phyloP scores from a whole-genome alignment of 2,113 vertebrate species.

The Perca flavescens region DNA sequence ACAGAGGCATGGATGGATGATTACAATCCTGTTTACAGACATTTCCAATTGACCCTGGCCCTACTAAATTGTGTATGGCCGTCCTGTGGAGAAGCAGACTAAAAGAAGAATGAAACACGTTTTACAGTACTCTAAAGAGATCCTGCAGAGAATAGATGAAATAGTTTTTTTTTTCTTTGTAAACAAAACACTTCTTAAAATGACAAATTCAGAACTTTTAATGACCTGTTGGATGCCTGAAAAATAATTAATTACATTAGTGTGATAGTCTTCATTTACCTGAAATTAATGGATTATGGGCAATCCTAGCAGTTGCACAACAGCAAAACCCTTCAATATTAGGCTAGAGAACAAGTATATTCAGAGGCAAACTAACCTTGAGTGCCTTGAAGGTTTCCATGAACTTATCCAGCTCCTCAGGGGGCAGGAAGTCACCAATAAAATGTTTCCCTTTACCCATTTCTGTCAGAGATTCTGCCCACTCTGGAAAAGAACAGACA shows the following conservation, averaged over 20 bases:
- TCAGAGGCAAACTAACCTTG: slow-evolving; percentile 85
- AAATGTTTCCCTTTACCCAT: slow-evolving; percentile 99
- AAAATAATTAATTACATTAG: not conserved
- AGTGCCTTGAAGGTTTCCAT: slow-evolving; percentile 99
- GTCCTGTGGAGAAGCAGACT: not conserved
- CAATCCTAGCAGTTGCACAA: not conserved
- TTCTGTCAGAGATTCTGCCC: slow-evolving; percentile 97
- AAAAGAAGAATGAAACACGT: not conserved
- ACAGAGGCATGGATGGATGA: slow-evolving; percentile 18
- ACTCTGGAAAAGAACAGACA: slow-evolving; percentile 85
- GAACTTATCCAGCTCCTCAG: slow-evolving; percentile 97
- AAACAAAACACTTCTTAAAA: not conserved
- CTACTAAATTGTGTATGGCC: not conserved
- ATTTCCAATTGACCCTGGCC: slow-evolving; percentile 21
- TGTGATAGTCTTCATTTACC: not conserved
- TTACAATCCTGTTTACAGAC: slow-evolving; percentile 37
- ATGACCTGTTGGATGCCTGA: not conserved
- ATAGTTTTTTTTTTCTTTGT: too few species aligned
- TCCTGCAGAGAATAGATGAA: not conserved
- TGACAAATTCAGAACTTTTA: not conserved
- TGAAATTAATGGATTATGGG: not conserved
- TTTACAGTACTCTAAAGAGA: not conserved
- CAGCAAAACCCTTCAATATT: not conserved
- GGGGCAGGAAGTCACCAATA: slow-evolving; percentile 96
- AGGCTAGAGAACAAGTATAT: not conserved